A percentile compares a stretch with the other conserved stretches of the same genome.
These are phyloP conservation scores for Pantala flavescens DNA, from an alignment of 1,140 invertebrate species.

Conservation along the genomic window DNA sequence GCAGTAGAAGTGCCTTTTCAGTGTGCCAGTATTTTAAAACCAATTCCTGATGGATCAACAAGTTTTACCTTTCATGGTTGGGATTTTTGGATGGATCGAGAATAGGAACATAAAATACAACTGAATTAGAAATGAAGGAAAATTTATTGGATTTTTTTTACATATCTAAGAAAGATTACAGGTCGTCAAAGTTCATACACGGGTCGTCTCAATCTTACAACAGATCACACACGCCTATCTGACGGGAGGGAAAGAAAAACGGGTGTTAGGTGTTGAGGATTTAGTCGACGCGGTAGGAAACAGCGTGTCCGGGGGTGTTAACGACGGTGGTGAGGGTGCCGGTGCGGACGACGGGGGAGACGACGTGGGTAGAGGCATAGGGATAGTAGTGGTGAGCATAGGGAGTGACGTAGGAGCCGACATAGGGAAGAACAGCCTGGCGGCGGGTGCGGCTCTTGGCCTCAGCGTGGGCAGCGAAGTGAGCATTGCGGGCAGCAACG, in stretches of 20 bases:
- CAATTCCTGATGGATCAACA: too few species aligned
- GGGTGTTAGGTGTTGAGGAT: not conserved
- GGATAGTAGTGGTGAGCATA: conserved; percentile 27
- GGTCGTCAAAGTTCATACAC: not conserved
- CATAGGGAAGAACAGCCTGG: conserved; percentile 22
- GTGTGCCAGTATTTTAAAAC: too few species aligned
- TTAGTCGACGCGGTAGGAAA: conserved; percentile 34
- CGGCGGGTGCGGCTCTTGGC: conserved; percentile 23
- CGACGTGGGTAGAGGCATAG: conserved; percentile 25
- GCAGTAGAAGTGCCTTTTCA: too few species aligned
- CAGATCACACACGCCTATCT: not conserved
- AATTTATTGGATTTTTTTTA: conserved; percentile 13
- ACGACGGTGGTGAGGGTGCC: conserved; percentile 35
- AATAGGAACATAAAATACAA: not conserved
- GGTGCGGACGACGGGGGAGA: conserved; percentile 29
- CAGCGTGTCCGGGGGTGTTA: conserved; percentile 34
- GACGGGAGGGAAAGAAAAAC: not conserved
- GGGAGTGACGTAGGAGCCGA: conserved; percentile 23
- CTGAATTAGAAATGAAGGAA: not conserved
- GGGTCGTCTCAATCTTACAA: not conserved
- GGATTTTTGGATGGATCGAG: too few species aligned
- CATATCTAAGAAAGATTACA: conserved; percentile 13
- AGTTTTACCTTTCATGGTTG: too few species aligned
- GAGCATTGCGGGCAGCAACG: conserved; percentile 25
- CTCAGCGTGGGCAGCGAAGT: conserved; percentile 24